Evolutionary conservation across 2,113 vertebrate species (phyloP), one percentile per base, ranked within the genome.

Genomic region (Cariama cristata): DNA sequence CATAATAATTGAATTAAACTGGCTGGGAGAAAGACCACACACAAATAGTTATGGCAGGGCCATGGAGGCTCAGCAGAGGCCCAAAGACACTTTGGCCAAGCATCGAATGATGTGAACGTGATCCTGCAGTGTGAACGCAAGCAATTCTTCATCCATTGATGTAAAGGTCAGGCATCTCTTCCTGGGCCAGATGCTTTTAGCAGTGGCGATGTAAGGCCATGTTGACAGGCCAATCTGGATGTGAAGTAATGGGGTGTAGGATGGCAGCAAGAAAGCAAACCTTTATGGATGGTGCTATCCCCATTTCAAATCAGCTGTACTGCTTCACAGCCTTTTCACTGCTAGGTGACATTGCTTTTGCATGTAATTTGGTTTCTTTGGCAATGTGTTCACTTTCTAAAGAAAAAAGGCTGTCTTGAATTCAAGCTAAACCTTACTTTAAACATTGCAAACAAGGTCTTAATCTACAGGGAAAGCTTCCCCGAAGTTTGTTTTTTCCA

Each of bases 291-390:
- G 50, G 12, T 4, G 2, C 24, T 62, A 1, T 86, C 56, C 45
- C 14, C 12, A 10, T 50, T 77, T 94, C 6, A 17, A 27, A 86
- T 64, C 42, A 69, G 16, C 49, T 79, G 0, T 53, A 18, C 13
- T 59, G 32, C 45, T 63, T 92, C 50, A 50, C 42, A 74, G n/a
- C n/a, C 21, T 62, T 83, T 83, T 74, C 49, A 49, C 59, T 90
- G 82, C 44, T 76, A 62, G 82, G n/a, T 90, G 55, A 24, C 67
- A 83, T 88, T 95, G 72, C 32, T 83, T 95, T 86, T 91, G 76
- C n/a, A 2, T 50, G n/a, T 53, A 22, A 40, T 89, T 89, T 67
- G 32, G 4, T 59, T 89, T 91, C 59, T 84, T 69, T 81, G 63
- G 50, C 47, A 77, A 17, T 55, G 12, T 45, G 33, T 79, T 93